Base-by-base conservation (phyloP, 2,888 invertebrate species). In the Nemotelus nigrinus region DNA sequence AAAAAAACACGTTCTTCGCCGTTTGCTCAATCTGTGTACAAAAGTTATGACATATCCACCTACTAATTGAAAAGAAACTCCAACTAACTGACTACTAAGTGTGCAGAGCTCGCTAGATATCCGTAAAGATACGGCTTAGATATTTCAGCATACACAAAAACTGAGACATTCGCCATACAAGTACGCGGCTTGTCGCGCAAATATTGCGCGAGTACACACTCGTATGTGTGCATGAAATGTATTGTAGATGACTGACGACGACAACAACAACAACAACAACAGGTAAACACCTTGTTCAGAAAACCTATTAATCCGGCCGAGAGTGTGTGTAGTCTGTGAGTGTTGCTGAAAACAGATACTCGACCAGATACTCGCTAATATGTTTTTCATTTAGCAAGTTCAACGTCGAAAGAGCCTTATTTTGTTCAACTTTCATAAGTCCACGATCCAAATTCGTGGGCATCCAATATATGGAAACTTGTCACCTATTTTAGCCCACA, bases 11-110 rank as follows among this genome's bases (percentile, higher is more conserved):
- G 53, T 70, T 67, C 67, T 48, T n/a, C 10, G 39, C 55, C 25
- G 55, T 70, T 53, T 55, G 43, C 70, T 70, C 44, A 39, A 70
- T 70, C 53, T 55, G 70, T 43, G 41, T 74, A 57, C 63, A 47
- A 63, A 74, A 50, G 39, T 74, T 74, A 60, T 48, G 74, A 74
- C 74, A 63, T 74, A 60, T 60, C 74, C 74, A 74, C 74, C 74
- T 74, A 74, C 74, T 60, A 74, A 74, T 74, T 74, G 74, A 48
- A 74, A 55, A 60, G 74, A 60, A 48, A 74, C 60, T 48, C 25
- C 74, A 39, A 50, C 63, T 47, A 60, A 57, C 70, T 70, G 70
- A 55, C 70, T 43, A 70, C 65, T 65, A 65, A 65, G 65, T 25
- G 43, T n/a, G 43, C 2, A 63, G 7, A 57, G 25, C 25, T 57